phyloP scores from a whole-genome alignment of 2,113 vertebrate genomes.

The Alethe diademata region DNA sequence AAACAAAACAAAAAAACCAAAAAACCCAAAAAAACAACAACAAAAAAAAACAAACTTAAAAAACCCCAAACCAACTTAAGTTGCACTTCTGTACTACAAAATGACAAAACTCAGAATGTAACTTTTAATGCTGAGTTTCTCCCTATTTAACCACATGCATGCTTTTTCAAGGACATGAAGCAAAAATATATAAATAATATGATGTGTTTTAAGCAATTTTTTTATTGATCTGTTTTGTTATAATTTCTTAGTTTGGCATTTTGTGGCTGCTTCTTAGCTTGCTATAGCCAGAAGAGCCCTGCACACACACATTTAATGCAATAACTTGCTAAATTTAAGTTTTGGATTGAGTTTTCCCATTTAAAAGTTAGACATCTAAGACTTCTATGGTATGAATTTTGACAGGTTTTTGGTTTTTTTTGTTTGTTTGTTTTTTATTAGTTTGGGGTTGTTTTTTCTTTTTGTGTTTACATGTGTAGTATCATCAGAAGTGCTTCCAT shows the following conservation, averaged over 20 bases:
- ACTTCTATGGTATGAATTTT: neutral
- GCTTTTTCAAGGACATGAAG: neutral
- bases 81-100: neutral
- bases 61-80: rapidly evolving
- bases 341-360: neutral
- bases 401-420: rapidly evolving
- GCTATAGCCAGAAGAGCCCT: rapidly evolving
- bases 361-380: neutral
- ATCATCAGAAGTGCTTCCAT: neutral
- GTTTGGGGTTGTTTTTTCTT: neutral
- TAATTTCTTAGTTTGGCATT: neutral
- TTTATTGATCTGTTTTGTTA: neutral
- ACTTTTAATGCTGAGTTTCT: neutral
- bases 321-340: neutral
- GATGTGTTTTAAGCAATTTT: neutral
- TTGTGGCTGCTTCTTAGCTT: neutral
- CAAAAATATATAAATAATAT: neutral
- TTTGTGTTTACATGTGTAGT: neutral
- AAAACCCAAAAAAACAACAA: no score
- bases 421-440: neutral
- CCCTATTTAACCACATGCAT: rapidly evolving
- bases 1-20: no score
- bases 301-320: rapidly evolving
- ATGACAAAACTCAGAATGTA: neutral
- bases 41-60: no score